Base-by-base conservation (phyloP, 30 jellyfish, hydroid and myxozoan species). In the Sanderia malayensis region DNA sequence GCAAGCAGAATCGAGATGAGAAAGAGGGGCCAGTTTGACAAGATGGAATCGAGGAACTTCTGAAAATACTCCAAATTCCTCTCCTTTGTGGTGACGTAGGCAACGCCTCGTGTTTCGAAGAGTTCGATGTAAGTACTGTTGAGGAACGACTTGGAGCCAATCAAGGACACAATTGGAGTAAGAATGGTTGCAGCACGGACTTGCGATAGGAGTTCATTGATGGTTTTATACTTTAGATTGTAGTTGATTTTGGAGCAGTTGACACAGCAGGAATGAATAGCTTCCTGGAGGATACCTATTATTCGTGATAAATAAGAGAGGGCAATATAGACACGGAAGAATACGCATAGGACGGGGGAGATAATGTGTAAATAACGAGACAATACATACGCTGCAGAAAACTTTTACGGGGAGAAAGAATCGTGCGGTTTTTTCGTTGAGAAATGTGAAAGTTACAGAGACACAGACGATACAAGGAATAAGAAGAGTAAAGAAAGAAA, bases 11-110 rank as follows among this genome's bases (percentile, higher is more conserved):
- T 63, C 0, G 89, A 78, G 22, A 78, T 64, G 62, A 78, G 58
- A 57, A 78, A 78, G 37, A 78, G 67, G 4, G 89, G 89, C 89
- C 89, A 78, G 32, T 65, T 78, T 26, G 89, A 78, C 13, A 72
- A 46, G 18, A 78, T 66, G 30, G 89, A 78, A 19, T 57, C 30
- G 4, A 62, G 67, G 52, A 78, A 78, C 19, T 44, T 70, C 34
- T 25, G 21, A 70, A 78, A 78, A 17, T 78, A 69, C 20, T 22
- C 28, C 89, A 78, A 8, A 31, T 79, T 78, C 32, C 64, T 65
- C 15, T 78, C 89, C 23, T 46, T 59, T 29, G 64, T 66, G 8
- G 89, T 66, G 15, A 78, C 58, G 44, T 78, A 78, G 17, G 31
- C 76, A 0, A 78, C 89, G 32, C 89, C 89, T 34, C 55, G 64